These are phyloP conservation scores for Antennarius maculatus DNA, from an alignment of 2,797 vertebrate genomes.

Conservation along the genomic window DNA sequence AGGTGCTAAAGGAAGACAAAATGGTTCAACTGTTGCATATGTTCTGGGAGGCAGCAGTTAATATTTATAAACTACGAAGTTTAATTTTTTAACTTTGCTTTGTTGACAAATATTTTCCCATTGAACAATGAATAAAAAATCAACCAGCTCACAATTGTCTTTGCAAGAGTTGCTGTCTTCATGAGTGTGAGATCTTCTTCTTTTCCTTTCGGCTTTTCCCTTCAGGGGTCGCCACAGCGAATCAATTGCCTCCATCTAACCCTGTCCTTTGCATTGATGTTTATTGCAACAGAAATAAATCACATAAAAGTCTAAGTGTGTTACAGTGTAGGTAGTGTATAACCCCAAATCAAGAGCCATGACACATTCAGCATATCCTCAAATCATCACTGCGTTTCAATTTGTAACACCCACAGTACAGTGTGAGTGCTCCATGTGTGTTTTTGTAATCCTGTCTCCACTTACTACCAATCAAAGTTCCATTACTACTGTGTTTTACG, in stretches of 20 bases:
- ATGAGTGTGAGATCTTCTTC: conserved; percentile 19
- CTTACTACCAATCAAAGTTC: conserved; percentile 78
- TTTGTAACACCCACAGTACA: conserved; percentile 9
- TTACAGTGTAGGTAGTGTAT: conserved; percentile 67
- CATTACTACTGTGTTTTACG: conserved; percentile 80
- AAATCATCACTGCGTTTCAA: background rate
- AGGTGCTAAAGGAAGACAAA: background rate
- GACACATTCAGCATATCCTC: background rate
- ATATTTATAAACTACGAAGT: conserved; percentile 12
- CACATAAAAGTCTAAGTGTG: conserved; percentile 73
- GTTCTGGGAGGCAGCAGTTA: background rate
- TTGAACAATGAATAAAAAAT: background rate
- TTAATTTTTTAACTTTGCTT: conserved; percentile 7
- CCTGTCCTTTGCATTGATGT: no score
- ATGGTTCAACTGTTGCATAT: background rate
- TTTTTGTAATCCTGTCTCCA: conserved; percentile 67
- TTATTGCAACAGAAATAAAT: conserved; percentile 71
- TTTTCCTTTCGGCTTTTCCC: no score
- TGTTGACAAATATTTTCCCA: conserved; percentile 21
- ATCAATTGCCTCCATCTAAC: no score
- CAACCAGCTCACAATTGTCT: background rate
- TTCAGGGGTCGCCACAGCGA: no score
- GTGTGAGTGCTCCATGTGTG: conserved; percentile 47
- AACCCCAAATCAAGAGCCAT: conserved; percentile 47
- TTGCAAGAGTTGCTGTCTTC: conserved; percentile 12